Evolutionary conservation across 2,797 vertebrate genomes (phyloP), one percentile per base, ranked within the genome.

Genomic region (Apogon talboti): DNA sequence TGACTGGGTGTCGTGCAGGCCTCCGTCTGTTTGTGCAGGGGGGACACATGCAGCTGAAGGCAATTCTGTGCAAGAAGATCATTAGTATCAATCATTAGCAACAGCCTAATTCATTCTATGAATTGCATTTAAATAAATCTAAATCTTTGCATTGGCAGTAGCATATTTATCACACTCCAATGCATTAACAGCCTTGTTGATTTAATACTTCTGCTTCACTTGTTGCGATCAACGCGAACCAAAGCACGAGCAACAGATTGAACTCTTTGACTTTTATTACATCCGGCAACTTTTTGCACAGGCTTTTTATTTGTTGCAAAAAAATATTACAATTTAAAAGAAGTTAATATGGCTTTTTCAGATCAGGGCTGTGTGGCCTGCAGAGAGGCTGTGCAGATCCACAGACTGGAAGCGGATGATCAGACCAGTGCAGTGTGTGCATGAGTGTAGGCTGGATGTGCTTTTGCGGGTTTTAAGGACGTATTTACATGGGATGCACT

Each of bases 201-300:
- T 66, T 72, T 11, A 41, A 2, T 59, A 47, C 21, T 44, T 40
- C 28, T 7, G 57, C 48, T 8, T 65, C 81, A 81, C 84, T 83
- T 87, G 79, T 84, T 84, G 79, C 68, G 47, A 60, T 43, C 56
- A 58, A 49, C 12, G 19, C 48, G 45, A 61, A 11, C 3, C 37
- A 48, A 71, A 79, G 43, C 76, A 75, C 47, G n/a, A 43, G 33
- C 50, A 59, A 46, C 54, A 52, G 7, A 43, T 13, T 42, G 28
- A 45, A 40, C 44, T 45, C 35, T 24, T 12, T 8, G 33, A 0
- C 10, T 43, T 61, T 0, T 14, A 14, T 14, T 7, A 16, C 4
- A 53, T 14, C 3, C 1, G 0, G 11, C 0, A 0, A 11, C 1
- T 45, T 54, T 62, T 33, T 15, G 19, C 54, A 42, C 48, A 43